A percentile compares a stretch with the other conserved stretches of the same genome.
Conservation (phyloP, 2,797 vertebrate species). For the Sparus aurata region DNA sequence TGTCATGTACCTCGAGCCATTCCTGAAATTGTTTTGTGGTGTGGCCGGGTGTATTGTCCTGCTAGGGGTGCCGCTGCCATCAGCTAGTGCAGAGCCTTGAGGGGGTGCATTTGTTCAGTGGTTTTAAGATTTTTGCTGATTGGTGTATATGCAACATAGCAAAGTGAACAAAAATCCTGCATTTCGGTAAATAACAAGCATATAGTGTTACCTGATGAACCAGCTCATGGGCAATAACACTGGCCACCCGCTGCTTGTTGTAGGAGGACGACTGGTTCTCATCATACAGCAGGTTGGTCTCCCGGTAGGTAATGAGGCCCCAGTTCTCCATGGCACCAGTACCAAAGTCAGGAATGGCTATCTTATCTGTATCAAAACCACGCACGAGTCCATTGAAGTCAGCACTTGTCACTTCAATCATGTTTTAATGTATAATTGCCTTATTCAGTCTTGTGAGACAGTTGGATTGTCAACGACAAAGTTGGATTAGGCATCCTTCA, state of each 20-base stretch:
- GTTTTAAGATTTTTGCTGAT: no score
- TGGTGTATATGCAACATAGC: not conserved
- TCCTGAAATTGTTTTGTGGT: no score
- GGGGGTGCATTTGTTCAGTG: no score
- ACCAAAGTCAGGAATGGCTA: conserved; percentile 98
- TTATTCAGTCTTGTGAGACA: not conserved
- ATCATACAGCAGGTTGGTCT: conserved; percentile 95
- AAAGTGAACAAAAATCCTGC: not conserved
- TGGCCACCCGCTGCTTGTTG: conserved; percentile 93
- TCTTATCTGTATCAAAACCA: conserved; percentile 88
- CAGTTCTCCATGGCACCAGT: conserved; percentile 99
- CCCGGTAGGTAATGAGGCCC: conserved; percentile 96
- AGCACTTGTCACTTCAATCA: not conserved
- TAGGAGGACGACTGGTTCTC: conserved; percentile 88
- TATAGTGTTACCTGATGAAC: conserved; percentile 93
- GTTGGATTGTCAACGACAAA: not conserved
- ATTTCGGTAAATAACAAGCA: not conserved
- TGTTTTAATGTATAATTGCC: conserved; percentile 8
- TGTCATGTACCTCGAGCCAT: no score
- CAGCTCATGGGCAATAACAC: conserved; percentile 94
- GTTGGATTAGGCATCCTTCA: not conserved
- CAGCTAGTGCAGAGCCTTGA: no score
- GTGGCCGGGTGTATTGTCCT: no score
- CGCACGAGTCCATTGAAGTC: not conserved
- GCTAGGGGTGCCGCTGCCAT: no score